Evolutionary conservation across 2,113 vertebrate species (phyloP).

Genomic region (Phylloscopus whistleri): DNA sequence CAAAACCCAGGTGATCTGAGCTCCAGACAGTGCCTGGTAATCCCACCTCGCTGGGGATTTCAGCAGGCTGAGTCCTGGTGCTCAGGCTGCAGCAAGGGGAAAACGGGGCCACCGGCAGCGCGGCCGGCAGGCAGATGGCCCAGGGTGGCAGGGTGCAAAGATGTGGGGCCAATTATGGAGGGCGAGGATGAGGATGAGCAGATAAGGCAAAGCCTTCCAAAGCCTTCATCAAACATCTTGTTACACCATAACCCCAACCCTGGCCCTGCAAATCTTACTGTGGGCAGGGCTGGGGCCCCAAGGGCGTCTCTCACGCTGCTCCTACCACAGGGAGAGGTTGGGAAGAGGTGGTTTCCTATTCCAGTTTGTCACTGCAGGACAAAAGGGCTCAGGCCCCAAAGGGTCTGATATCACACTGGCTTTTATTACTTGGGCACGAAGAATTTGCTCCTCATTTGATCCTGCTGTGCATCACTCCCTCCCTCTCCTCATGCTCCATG

Average conservation of each 20-base stretch:
- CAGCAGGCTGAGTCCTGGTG: neutral
- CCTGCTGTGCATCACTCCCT: neutral
- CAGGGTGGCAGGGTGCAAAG: fast-evolving
- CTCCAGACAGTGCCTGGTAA: neutral
- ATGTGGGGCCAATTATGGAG: neutral
- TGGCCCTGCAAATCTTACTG: neutral
- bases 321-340: fast-evolving
- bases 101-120: neutral
- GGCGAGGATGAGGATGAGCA: neutral
- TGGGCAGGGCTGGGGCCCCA: neutral
- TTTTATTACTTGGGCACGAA: neutral
- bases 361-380: fast-evolving
- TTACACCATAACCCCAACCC: neutral
- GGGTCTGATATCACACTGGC: neutral
- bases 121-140: neutral
- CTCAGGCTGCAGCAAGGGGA: neutral
- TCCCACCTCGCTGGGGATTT: neutral
- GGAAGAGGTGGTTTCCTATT: neutral
- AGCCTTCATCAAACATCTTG: neutral
- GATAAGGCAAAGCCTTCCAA: neutral
- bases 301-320: fast-evolving
- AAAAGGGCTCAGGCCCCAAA: neutral
- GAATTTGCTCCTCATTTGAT: neutral
- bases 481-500: neutral
- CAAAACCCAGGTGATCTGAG: neutral